These are phyloP conservation scores for Natator depressus DNA, from an alignment of 2,113 vertebrate species.

Conservation along the genomic window DNA sequence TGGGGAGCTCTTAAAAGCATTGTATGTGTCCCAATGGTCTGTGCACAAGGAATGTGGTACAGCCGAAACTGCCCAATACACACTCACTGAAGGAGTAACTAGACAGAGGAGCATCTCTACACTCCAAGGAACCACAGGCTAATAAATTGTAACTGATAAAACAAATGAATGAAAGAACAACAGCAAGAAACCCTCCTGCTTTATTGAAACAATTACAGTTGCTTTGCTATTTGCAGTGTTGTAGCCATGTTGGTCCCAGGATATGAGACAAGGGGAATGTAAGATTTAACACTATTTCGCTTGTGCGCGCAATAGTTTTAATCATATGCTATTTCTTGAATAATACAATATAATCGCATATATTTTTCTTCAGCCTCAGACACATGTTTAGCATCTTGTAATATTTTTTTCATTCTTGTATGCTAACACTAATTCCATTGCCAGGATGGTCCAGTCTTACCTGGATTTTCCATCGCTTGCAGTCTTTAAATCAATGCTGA, in stretches of 20 bases:
- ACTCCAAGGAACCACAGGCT: not conserved
- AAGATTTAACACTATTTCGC: not conserved
- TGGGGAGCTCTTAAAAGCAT: not conserved
- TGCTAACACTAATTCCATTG: not conserved
- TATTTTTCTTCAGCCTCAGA: not conserved
- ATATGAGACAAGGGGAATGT: not conserved
- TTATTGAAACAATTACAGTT: not conserved
- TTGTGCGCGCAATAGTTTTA: not conserved
- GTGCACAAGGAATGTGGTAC: not conserved
- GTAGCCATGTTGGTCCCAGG: not conserved
- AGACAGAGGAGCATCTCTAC: not conserved
- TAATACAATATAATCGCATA: not conserved
- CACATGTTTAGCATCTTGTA: not conserved
- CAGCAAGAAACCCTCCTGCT: not conserved
- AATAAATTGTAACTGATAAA: not conserved
- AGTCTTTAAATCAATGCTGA: not conserved
- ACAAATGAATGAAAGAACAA: not conserved
- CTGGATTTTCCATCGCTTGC: not conserved
- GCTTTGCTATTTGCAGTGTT: not conserved
- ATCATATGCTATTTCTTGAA: not conserved
- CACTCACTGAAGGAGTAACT: not conserved
- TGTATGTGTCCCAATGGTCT: accelerated
- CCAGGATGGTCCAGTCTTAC: not conserved
- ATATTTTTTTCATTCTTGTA: not conserved
- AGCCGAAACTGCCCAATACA: not conserved